Evolutionary conservation across 2,888 invertebrate species (phyloP), one percentile per base, ranked within the genome.

Genomic region (Ophioninae sp.): DNA sequence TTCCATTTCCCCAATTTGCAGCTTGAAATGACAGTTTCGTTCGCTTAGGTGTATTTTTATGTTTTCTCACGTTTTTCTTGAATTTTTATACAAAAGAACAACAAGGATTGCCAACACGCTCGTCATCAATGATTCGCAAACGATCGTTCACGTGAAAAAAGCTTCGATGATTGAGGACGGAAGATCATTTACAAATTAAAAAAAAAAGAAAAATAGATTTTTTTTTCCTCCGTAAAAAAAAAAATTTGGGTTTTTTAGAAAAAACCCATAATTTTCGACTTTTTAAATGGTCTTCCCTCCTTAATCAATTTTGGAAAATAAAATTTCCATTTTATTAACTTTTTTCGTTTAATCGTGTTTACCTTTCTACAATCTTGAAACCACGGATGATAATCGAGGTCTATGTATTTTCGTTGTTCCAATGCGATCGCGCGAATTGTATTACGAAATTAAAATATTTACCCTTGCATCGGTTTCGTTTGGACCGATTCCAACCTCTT

Each of bases 391-490:
- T 23, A 17, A 50, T 17, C 3, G 23, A 50, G 21, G 57, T 23
- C 57, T 67, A 57, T 57, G 21, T 68, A 68, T 39, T 57, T 17
- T 57, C 20, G 64, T 44, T 59, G 21, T 50, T 83, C 85, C 30
- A 80, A 81, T 56, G 76, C 79, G 74, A 81, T 17, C 30, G 10
- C 13, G 6, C 17, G 83, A 75, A 84, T 79, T 50, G 74, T 70
- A 64, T 61, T n/a, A 81, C 39, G n/a, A 57, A 21, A 57, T 69
- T 21, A 73, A 56, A 65, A 50, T 67, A 87, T 92, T 92, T 92
- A 95, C 95, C 94, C 94, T 94, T 65, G 94, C 95, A 90, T 95
- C 95, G 20, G 94, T 95, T 87, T 95, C 95, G 81, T 94, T 93
- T 57, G 94, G 94, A 69, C 94, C 94, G 82, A 93, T 92, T 79